phyloP scores from a whole-genome alignment of 2,888 invertebrate genomes.

The Anodontia alba region DNA sequence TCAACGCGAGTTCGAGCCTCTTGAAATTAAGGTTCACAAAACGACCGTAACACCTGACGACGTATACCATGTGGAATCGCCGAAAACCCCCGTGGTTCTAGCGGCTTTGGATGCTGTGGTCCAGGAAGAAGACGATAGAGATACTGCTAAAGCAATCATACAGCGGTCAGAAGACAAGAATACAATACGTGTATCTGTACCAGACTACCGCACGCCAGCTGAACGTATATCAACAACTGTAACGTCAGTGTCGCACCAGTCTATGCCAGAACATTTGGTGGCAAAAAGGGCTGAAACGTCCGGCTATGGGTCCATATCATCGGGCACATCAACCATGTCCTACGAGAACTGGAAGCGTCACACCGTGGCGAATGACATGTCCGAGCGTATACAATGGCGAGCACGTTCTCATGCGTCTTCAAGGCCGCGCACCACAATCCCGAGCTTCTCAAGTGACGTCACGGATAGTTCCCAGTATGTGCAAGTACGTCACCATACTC shows the following conservation, averaged over 20 bases:
- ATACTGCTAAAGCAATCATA: conserved; percentile 27
- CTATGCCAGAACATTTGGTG: conserved; percentile 2
- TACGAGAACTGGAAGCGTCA: conserved; percentile 55
- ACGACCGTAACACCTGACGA: conserved; percentile 24
- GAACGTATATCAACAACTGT: conserved; percentile 19
- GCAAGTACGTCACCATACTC: conserved; percentile 44
- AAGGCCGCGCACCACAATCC: conserved; percentile 52
- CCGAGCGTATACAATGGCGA: conserved; percentile 55
- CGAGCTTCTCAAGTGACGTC: conserved; percentile 34
- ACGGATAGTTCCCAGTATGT: conserved; percentile 23
- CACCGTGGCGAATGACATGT: conserved; percentile 43
- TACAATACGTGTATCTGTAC: conserved; percentile 39
- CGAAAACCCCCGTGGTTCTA: neutral
- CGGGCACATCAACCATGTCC: conserved; percentile 39
- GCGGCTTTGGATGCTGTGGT: conserved; percentile 39
- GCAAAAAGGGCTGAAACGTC: conserved; percentile 5
- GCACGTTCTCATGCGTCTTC: conserved; percentile 27
- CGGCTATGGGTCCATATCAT: conserved; percentile 26
- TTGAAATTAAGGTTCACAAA: conserved; percentile 38
- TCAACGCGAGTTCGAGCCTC: conserved; percentile 39
- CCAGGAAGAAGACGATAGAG: conserved; percentile 34
- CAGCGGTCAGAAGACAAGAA: neutral
- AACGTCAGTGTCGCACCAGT: neutral
- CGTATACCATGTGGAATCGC: neutral
- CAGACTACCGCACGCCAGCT: conserved; percentile 46